Conservation (phyloP, 2,113 vertebrate genomes). For the Mastomys natalensis region DNA sequence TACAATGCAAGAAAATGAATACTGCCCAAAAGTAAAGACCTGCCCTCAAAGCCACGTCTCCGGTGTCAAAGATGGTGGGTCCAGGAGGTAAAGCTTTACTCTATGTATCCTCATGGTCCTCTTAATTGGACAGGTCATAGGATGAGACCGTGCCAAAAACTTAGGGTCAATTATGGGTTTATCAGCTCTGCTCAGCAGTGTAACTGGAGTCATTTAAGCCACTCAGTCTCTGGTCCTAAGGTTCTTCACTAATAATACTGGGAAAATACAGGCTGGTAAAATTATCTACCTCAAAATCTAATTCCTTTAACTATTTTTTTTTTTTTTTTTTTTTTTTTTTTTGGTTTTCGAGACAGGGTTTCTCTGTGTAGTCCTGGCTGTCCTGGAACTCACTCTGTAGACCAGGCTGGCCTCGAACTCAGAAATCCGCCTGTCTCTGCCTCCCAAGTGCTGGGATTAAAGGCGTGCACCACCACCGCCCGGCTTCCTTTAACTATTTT, state of each 20-base stretch:
- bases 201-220: not conserved
- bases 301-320: not conserved
- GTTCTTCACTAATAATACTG: not conserved
- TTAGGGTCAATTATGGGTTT: not conserved
- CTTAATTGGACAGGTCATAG: not conserved
- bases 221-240: not conserved
- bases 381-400: too few species aligned
- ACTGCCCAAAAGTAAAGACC: not conserved
- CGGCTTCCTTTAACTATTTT: too few species aligned
- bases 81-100: not conserved
- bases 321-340: too few species aligned
- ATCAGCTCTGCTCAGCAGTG: not conserved
- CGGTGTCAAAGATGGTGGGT: not conserved
- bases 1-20: not conserved
- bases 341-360: too few species aligned
- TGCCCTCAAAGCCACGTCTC: not conserved
- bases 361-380: too few species aligned
- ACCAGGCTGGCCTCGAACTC: too few species aligned
- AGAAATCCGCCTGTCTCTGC: too few species aligned
- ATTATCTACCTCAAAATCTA: not conserved
- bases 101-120: not conserved
- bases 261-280: not conserved
- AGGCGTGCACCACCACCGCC: too few species aligned
- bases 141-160: not conserved
- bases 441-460: too few species aligned